Percentiles rank a stretch among this genome's conserved stretches.
Conservation (phyloP, 2,888 invertebrate species). For the Synanthedon myopaeformis region DNA sequence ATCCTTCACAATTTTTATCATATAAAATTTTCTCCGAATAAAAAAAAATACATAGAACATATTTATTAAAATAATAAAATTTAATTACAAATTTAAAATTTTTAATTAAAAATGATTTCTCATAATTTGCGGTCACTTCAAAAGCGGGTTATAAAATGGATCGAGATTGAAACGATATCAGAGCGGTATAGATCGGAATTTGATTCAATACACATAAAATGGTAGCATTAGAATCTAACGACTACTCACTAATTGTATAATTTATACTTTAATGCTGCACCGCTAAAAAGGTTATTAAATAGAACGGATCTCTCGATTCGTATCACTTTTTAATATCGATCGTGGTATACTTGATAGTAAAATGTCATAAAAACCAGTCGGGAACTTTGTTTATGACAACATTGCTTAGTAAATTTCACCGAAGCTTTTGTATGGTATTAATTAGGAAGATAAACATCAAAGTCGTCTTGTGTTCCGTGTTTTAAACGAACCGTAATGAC, state of each 20-base stretch:
- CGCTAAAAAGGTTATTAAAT: constrained; percentile 13
- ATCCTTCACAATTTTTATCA: too few species aligned
- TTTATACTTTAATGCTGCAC: constrained; percentile 13
- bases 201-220: constrained; percentile 4
- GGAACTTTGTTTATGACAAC: not conserved
- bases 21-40: too few species aligned
- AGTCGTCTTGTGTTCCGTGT: not conserved
- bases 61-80: too few species aligned
- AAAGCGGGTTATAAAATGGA: constrained; percentile 12
- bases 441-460: not conserved
- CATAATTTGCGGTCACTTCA: constrained; percentile 23
- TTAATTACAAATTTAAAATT: not conserved
- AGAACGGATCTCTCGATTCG: constrained; percentile 7
- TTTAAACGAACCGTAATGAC: not conserved
- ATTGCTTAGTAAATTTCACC: not conserved
- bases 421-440: not conserved
- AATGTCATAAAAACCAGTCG: not conserved
- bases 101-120: not conserved
- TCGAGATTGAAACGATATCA: constrained; percentile 1
- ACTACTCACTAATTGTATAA: constrained; percentile 22
- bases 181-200: constrained; percentile 3
- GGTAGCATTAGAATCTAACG: constrained; percentile 15
- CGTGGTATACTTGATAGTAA: constrained; percentile 1
- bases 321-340: constrained; percentile 13
- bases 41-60: too few species aligned